These are phyloP conservation scores for Hecatera dysodea DNA, from an alignment of 2,888 invertebrate species.

Conservation along the genomic window DNA sequence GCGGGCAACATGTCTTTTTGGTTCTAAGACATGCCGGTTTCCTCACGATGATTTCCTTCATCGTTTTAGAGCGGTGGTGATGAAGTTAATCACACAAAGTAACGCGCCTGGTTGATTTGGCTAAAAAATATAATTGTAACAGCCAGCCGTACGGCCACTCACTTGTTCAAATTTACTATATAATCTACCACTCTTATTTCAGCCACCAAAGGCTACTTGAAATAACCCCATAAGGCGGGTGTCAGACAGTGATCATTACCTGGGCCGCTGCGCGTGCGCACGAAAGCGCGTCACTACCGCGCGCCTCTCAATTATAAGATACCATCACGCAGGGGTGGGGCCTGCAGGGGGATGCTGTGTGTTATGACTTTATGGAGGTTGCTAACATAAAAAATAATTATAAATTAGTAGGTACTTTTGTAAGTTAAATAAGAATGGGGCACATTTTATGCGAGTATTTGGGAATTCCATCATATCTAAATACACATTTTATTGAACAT, in stretches of 20 bases:
- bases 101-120: too few relatives aligned
- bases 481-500: background rate
- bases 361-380: constrained; percentile 5
- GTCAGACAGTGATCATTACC: constrained; percentile 32
- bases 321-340: constrained; percentile 42
- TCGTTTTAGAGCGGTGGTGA: too few relatives aligned
- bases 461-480: background rate
- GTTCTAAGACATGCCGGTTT: too few relatives aligned
- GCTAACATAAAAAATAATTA: background rate
- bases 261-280: constrained; percentile 34
- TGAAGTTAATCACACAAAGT: too few relatives aligned
- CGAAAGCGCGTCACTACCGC: constrained; percentile 39
- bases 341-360: background rate
- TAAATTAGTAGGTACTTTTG: background rate
- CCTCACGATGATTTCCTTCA: too few relatives aligned
- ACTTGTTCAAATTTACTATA: background rate
- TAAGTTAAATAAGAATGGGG: background rate
- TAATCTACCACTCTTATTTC: background rate
- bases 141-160: background rate
- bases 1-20: too few relatives aligned
- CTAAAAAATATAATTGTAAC: too few relatives aligned
- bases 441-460: too few relatives aligned
- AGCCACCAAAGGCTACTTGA: background rate
- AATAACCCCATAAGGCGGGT: constrained; percentile 5
- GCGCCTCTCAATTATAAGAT: constrained; percentile 59